phyloP scores from a whole-genome alignment of 2,797 vertebrate genomes.

The Pogonophryne albipinna region DNA sequence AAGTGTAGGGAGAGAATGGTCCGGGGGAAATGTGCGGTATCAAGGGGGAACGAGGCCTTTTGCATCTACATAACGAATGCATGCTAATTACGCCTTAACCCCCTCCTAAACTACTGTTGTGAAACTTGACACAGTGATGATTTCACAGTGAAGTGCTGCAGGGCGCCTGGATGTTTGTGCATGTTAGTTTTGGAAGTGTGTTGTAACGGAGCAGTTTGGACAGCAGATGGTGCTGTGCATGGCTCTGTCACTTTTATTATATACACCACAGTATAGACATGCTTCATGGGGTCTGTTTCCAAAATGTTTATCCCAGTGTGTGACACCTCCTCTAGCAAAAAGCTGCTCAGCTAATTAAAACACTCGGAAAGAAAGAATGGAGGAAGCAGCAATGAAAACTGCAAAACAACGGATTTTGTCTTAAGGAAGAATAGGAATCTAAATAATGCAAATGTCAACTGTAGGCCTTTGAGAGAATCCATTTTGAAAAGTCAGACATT shows the following conservation, averaged over 20 bases:
- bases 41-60: constrained; percentile 48
- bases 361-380: neutral
- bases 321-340: neutral
- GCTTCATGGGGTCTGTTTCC: neutral
- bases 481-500: neutral
- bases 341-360: neutral
- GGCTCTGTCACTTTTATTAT: constrained; percentile 8
- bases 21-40: constrained; percentile 48
- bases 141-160: constrained; percentile 51
- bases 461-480: no score
- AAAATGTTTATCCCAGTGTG: constrained; percentile 1
- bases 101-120: constrained; percentile 38
- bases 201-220: constrained; percentile 59
- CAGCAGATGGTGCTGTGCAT: constrained; percentile 84
- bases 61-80: constrained; percentile 59
- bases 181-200: constrained; percentile 34
- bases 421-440: neutral
- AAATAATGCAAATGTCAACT: neutral
- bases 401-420: neutral
- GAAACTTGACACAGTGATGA: constrained; percentile 63
- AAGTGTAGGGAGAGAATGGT: constrained; percentile 45
- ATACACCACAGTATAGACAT: neutral
- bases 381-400: neutral
- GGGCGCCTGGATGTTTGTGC: constrained; percentile 40
- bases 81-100: constrained; percentile 66